These are phyloP conservation scores for Oryzias javanicus DNA, from an alignment of 2,113 vertebrate genomes.

Conservation along the genomic window DNA sequence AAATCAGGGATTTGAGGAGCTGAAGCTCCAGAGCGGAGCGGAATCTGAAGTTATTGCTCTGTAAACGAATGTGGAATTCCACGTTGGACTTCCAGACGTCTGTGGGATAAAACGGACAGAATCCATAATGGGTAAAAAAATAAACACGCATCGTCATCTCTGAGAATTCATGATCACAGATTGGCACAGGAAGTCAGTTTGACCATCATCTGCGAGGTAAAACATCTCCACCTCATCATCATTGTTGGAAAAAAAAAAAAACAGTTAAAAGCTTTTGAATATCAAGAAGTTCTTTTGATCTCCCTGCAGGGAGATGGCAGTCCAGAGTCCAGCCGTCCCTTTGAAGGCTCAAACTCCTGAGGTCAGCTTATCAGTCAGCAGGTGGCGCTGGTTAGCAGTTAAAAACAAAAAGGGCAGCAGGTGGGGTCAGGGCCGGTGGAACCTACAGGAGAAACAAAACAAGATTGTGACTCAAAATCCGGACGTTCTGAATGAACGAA, in stretches of 20 bases:
- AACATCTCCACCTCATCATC: conserved; percentile 19
- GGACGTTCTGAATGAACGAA: too few relatives aligned
- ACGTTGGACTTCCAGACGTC: background rate
- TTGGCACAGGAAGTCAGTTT: conserved; percentile 52
- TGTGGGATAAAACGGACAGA: conserved; percentile 15
- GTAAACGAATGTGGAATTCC: conserved; percentile 18
- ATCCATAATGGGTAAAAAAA: conserved; percentile 7
- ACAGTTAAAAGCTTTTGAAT: conserved; percentile 58
- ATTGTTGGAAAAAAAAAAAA: conserved; percentile 49
- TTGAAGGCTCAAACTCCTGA: conserved; percentile 1
- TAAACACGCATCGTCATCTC: conserved; percentile 6
- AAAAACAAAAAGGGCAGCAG: conserved; percentile 18
- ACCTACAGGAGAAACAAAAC: conserved; percentile 76
- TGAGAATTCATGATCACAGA: background rate
- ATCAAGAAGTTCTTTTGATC: conserved; percentile 52
- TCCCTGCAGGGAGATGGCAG: conserved; percentile 34
- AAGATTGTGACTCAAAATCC: too few relatives aligned
- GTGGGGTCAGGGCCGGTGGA: conserved; percentile 88
- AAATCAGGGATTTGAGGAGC: conserved; percentile 22
- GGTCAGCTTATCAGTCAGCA: conserved; percentile 12
- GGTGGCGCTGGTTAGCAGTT: conserved; percentile 45
- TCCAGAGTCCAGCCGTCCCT: conserved; percentile 4
- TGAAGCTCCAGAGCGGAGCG: conserved; percentile 31
- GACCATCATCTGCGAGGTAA: conserved; percentile 34
- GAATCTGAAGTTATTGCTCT: conserved; percentile 56